Evolutionary conservation across 2,797 vertebrate species (phyloP).

Genomic region (Chrysocyon brachyurus): DNA sequence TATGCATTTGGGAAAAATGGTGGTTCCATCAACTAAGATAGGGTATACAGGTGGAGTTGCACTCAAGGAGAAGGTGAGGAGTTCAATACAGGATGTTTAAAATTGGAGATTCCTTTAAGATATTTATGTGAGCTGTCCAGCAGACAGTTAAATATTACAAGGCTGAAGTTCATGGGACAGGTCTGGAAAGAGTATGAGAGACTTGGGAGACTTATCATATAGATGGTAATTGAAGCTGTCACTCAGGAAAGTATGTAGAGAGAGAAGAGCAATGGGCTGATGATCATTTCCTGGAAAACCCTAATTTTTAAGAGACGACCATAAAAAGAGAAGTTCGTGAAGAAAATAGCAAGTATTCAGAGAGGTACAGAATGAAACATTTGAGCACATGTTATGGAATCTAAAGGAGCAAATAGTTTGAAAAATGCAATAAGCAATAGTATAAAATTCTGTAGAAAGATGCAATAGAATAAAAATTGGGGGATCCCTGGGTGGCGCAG

Average conservation of each 20-base stretch:
- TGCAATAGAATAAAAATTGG: slow-evolving; percentile 69
- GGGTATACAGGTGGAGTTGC: background rate
- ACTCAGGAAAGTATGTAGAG: background rate
- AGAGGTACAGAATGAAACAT: background rate
- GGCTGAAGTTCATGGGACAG: background rate
- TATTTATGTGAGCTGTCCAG: background rate
- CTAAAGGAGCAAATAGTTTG: slow-evolving; percentile 45
- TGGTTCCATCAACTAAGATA: slow-evolving; percentile 9
- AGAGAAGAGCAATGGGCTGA: background rate
- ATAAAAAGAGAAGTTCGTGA: slow-evolving; percentile 2
- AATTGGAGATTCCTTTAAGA: background rate
- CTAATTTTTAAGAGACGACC: slow-evolving; percentile 26
- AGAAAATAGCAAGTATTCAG: slow-evolving; percentile 4
- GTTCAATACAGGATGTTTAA: slow-evolving; percentile 17
- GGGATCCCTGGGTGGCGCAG: too few species aligned
- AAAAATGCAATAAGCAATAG: slow-evolving; percentile 62
- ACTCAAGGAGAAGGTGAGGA: slow-evolving; percentile 44
- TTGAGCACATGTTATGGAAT: background rate
- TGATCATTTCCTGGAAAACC: slow-evolving; percentile 20
- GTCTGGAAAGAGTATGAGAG: background rate
- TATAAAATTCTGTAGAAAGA: slow-evolving; percentile 63
- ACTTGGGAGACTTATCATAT: background rate
- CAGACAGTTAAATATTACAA: slow-evolving; percentile 2
- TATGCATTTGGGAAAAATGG: slow-evolving; percentile 7
- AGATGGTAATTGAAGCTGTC: background rate